Base-by-base conservation (phyloP, 2,113 vertebrate genomes). In the Agelaius tricolor region DNA sequence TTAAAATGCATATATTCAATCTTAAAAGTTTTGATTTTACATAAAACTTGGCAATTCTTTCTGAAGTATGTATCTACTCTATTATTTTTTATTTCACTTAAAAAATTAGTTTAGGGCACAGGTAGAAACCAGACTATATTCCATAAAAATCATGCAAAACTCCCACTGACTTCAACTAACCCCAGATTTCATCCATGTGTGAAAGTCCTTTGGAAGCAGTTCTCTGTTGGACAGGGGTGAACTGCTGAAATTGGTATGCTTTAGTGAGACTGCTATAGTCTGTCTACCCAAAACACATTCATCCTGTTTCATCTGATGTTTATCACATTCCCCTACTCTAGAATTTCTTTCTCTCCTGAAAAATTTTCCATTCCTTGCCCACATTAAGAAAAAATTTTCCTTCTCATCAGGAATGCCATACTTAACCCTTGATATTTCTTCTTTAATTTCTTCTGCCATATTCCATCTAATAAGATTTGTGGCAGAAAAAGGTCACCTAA, bases 361-460 rank as follows among this genome's bases (percentile, higher is more conserved):
- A 75, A 82, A 73, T 51, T 80, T 83, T 46, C 46, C 19, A 37
- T 84, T 63, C 57, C 31, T 57, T 88, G 24, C 19, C 39, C 65
- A 86, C 28, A 47, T 35, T 44, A 94, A 57, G 30, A 81, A 68
- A 96, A 96, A 54, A 63, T 69, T 75, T 87, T 95, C 73, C 9
- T 62, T 33, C 68, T 84, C 61, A 27, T 78, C 73, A 87, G 61
- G 76, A 96, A 71, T 81, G 51, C 37, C 83, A 51, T 46, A 61
- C 51, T 88, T 93, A 84, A 91, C 73, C 66, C 96, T 96, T 84
- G 47, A 86, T 94, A 93, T 62, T 94, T 84, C 75, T 96, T 92
- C 75, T 90, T 95, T 95, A 95, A 94, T 94, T 77, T 78, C 23
- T 19, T 87, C 80, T 95, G 94, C 67, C 19, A 44, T 93, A 89